Base-by-base conservation (phyloP, 1,140 invertebrate species). In the Acromyrmex charruanus region DNA sequence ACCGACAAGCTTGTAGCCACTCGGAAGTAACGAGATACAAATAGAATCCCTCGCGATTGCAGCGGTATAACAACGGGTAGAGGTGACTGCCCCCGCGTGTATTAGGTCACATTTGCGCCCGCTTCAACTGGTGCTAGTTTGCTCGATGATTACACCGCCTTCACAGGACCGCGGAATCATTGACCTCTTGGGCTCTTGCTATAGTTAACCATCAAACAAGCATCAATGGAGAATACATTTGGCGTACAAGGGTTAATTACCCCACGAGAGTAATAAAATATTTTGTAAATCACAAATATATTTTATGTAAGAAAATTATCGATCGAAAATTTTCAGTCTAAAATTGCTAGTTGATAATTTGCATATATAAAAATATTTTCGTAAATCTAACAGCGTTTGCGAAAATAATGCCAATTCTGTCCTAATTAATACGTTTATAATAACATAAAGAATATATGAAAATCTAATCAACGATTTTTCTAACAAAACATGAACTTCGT, bases 11-110 rank as follows among this genome's bases (percentile, higher is more conserved):
- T 72, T 21, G 88, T 59, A 61, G 88, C 77, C 74, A 77, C 81
- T 94, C 86, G 92, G 92, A 90, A 94, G 92, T 94, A 94, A 93
- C 91, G 91, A 94, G 93, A 93, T 93, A 94, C 93, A 93, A 94
- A 94, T 94, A 94, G 93, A 93, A 93, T 89, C 80, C 69, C 90
- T 91, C 88, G 90, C 91, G 89, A 91, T 91, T 90, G 91, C 86
- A 82, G 86, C 87, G 77, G 84, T 80, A 87, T 55, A 87, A 86
- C 86, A 65, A n/a, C 68, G 88, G 59, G 71, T 74, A 88, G 88
- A 90, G 92, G 91, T 93, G 90, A 92, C 87, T 93, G 92, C 86
- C 90, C 92, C 86, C 91, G 80, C 55, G 69, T 9, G 87, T 92
- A 93, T 93, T 92, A 91, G 92, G 91, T 93, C 92, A 93, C 92